Conservation (phyloP, 2,113 vertebrate genomes). For the Ploceus nigricollis region DNA sequence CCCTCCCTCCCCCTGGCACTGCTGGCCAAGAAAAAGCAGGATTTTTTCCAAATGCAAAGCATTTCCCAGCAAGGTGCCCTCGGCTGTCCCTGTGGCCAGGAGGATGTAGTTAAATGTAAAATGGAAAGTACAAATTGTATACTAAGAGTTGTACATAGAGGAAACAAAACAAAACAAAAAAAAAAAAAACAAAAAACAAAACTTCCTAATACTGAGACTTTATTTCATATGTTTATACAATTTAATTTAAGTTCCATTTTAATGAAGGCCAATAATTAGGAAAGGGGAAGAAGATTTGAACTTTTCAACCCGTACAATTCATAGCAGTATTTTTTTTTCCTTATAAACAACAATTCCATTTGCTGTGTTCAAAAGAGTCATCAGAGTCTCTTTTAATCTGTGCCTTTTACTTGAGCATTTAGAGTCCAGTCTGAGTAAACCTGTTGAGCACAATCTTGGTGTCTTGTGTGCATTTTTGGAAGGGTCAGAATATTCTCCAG, state of each 20-base stretch:
- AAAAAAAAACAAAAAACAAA: not conserved
- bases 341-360: constrained; percentile 44
- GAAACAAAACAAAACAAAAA: constrained; percentile 28
- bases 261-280: constrained; percentile 75
- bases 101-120: constrained; percentile 68
- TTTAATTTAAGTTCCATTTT: constrained; percentile 79
- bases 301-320: constrained; percentile 62
- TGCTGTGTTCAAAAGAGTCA: constrained; percentile 68
- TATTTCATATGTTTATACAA: constrained; percentile 83
- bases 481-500: not conserved
- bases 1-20: not conserved
- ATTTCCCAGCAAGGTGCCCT: not conserved
- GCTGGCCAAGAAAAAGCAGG: constrained; percentile 17
- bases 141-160: constrained; percentile 76
- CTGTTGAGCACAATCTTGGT: constrained; percentile 69
- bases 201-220: constrained; percentile 73
- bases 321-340: constrained; percentile 54
- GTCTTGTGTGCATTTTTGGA: constrained; percentile 68
- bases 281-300: constrained; percentile 55
- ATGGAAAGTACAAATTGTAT: constrained; percentile 72
- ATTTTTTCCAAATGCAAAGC: not conserved
- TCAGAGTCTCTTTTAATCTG: constrained; percentile 74
- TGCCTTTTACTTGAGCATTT: constrained; percentile 78
- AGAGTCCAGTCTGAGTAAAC: constrained; percentile 72
- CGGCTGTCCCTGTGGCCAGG: not conserved